Percentiles rank a stretch among this genome's conserved stretches.
These are phyloP conservation scores for Hippocampus zosterae DNA, from an alignment of 2,113 vertebrate species.

Conservation along the genomic window DNA sequence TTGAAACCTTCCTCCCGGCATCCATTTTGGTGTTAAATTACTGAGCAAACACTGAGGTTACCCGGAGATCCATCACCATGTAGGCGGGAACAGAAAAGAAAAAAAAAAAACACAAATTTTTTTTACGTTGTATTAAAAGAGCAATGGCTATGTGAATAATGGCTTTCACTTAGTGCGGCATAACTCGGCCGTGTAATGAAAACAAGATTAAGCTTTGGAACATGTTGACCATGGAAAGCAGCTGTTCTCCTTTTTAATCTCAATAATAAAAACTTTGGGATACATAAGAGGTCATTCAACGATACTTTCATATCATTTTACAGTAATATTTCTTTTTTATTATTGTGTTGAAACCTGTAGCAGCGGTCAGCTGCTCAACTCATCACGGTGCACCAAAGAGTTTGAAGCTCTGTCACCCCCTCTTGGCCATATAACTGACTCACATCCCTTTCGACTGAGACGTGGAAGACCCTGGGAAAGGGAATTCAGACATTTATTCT, in stretches of 20 bases:
- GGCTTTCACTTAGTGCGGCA: conserved; percentile 1
- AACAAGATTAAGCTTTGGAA: conserved; percentile 21
- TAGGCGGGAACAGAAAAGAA: background rate
- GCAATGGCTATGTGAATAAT: conserved; percentile 6
- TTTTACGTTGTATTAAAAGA: conserved; percentile 7
- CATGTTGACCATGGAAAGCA: conserved; percentile 21
- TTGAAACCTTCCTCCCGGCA: conserved; percentile 4
- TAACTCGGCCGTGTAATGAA: conserved; percentile 7
- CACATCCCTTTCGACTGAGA: background rate
- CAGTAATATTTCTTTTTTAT: background rate
- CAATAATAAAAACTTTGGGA: background rate
- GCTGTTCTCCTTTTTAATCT: conserved; percentile 15
- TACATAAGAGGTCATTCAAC: background rate
- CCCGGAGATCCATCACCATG: conserved; percentile 6
- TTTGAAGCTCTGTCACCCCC: conserved; percentile 27
- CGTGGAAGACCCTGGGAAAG: no score
- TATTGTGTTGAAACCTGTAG: background rate
- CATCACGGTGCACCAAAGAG: background rate
- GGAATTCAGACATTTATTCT: no score
- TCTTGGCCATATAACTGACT: conserved; percentile 15
- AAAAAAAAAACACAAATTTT: conserved; percentile 9
- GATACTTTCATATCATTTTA: background rate
- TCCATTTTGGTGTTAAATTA: conserved; percentile 4
- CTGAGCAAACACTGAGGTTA: conserved; percentile 13
- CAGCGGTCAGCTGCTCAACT: conserved; percentile 10